Conservation (phyloP, 2,113 vertebrate genomes). For the Psilopsiagon aymara region DNA sequence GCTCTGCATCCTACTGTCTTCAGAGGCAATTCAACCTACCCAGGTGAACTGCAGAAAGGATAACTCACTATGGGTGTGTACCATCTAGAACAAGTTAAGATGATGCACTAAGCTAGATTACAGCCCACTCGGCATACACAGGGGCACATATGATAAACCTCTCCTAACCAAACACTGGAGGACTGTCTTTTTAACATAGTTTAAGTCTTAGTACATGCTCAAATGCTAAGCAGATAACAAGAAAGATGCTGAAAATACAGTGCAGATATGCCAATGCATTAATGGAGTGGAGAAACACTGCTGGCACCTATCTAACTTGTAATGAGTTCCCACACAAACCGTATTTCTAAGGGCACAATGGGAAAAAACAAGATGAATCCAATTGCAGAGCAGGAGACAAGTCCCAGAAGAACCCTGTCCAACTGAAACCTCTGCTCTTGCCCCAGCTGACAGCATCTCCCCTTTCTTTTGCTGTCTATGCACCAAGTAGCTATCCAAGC, state of each 20-base stretch:
- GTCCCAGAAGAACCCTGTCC: neutral
- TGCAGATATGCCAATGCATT: neutral
- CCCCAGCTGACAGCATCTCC: neutral
- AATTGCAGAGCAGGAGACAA: neutral
- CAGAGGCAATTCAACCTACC: neutral
- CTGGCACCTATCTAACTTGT: neutral
- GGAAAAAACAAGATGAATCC: neutral
- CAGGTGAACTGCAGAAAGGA: neutral
- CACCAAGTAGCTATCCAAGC: neutral
- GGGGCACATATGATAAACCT: fast-evolving
- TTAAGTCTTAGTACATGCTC: neutral
- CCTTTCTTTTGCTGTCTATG: neutral
- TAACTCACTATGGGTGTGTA: neutral
- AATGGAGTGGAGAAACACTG: too few relatives aligned
- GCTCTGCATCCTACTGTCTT: neutral
- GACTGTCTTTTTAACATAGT: neutral
- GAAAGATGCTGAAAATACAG: neutral
- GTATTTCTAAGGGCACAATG: neutral
- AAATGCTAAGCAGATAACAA: neutral
- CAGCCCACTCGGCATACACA: too few relatives aligned
- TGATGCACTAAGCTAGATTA: neutral
- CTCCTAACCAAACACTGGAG: neutral
- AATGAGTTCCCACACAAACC: neutral
- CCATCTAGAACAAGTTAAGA: neutral
- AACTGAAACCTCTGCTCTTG: neutral